A percentile compares a stretch with the other conserved stretches of the same genome.
Evolutionary conservation across 1,140 invertebrate species (phyloP).

Genomic region (Drosophila baimaii): DNA sequence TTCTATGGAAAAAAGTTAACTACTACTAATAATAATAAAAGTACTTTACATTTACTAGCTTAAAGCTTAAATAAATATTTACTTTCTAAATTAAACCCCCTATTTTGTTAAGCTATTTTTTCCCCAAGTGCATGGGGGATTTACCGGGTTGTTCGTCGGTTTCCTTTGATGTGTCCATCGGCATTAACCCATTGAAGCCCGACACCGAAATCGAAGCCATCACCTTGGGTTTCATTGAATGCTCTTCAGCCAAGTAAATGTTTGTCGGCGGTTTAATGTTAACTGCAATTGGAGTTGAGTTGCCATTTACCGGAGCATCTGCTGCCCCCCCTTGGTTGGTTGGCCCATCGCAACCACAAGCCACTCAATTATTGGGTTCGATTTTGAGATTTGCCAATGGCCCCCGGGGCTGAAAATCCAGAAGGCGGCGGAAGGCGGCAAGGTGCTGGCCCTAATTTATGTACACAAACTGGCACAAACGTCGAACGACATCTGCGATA

Average conservation of each 20-base stretch:
- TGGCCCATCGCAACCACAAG: constrained; percentile 24
- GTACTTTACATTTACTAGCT: no score
- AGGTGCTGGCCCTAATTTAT: constrained; percentile 66
- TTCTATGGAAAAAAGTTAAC: no score
- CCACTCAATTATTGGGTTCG: constrained; percentile 48
- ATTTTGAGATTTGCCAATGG: constrained; percentile 29
- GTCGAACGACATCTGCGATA: constrained; percentile 66
- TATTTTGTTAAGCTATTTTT: neutral
- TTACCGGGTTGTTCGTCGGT: constrained; percentile 21
- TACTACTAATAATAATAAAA: no score
- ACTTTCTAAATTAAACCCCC: no score
- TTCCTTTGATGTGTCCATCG: constrained; percentile 60
- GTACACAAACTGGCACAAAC: constrained; percentile 57
- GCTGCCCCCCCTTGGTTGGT: no score
- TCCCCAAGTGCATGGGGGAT: constrained; percentile 5
- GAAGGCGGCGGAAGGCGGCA: neutral
- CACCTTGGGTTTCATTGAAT: constrained; percentile 16
- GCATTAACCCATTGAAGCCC: constrained; percentile 39
- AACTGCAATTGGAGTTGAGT: constrained; percentile 40
- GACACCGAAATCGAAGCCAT: constrained; percentile 15
- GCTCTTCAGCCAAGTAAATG: constrained; percentile 27
- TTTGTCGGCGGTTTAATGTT: constrained; percentile 30
- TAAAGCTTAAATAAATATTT: no score
- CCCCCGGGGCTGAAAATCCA: neutral
- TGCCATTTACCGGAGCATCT: constrained; percentile 28